Conservation (phyloP, 2,888 invertebrate species). For the Rhyacophila evoluta region DNA sequence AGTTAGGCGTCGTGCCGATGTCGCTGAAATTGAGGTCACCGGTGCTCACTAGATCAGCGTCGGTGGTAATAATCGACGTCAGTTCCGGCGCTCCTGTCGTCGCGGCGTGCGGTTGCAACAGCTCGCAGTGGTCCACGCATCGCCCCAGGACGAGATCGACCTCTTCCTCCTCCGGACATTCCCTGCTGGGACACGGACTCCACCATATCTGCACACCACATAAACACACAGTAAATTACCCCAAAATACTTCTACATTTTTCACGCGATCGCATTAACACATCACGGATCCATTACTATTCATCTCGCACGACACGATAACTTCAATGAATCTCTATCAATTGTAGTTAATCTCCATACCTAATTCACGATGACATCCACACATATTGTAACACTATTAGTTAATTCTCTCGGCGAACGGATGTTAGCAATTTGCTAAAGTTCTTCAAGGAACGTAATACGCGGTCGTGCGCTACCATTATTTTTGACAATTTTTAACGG, state of each 20-base stretch:
- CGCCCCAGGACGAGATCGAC: slow-evolving; percentile 79
- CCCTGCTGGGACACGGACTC: slow-evolving; percentile 84
- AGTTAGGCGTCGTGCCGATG: slow-evolving; percentile 56
- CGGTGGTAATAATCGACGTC: slow-evolving; percentile 54
- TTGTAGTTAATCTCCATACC: slow-evolving; percentile 66
- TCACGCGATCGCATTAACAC: slow-evolving; percentile 40
- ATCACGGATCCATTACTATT: slow-evolving; percentile 48
- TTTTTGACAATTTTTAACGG: slow-evolving; percentile 25
- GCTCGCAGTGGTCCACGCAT: slow-evolving; percentile 79
- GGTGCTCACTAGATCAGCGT: slow-evolving; percentile 65
- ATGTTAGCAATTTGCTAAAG: slow-evolving; percentile 70
- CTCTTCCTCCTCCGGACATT: slow-evolving; percentile 81
- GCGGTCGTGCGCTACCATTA: slow-evolving; percentile 25
- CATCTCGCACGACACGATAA: slow-evolving; percentile 51
- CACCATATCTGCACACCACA: slow-evolving; percentile 77
- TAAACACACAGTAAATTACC: slow-evolving; percentile 25
- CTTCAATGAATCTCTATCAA: slow-evolving; percentile 57
- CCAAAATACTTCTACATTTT: slow-evolving; percentile 36
- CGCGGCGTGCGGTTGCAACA: slow-evolving; percentile 60
- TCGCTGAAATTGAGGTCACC: slow-evolving; percentile 71
- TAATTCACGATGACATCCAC: slow-evolving; percentile 62
- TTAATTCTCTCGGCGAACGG: slow-evolving; percentile 67
- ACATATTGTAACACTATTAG: slow-evolving; percentile 63
- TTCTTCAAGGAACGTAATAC: slow-evolving; percentile 64
- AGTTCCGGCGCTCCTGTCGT: slow-evolving; percentile 57